Evolutionary conservation across 1,140 invertebrate genomes (phyloP), one percentile per base, ranked within the genome.

Genomic region (Chrysoperla carnea): DNA sequence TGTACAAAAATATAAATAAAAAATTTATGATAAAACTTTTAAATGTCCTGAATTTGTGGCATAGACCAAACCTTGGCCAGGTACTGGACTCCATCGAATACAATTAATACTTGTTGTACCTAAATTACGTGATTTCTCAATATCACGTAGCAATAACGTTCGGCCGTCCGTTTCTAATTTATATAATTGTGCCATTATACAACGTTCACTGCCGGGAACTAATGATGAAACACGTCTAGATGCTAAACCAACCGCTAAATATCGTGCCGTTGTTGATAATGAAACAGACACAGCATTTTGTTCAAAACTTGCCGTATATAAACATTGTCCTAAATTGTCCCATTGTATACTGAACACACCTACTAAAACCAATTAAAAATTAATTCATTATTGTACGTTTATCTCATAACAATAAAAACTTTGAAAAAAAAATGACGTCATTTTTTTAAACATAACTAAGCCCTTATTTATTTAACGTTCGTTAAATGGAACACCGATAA

Each of bases 11-110:
- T 23, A 23, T 23, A 23, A 23, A 23, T 23, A 23, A 23, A 23
- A 23, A 23, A 23, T 47, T 68, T 69, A 76, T 48, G 70, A 69
- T 52, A 83, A 65, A 51, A 89, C 75, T 50, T 77, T 75, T 8
- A 90, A 66, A 53, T 84, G 77, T 39, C 86, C 86, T 36, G 76
- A 79, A 52, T 84, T 88, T 35, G 85, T 88, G 2, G 82, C 84
- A 61, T 85, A 89, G 28, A 87, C 78, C 39, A 89, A 68, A 1
- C 84, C 85, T 56, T 85, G 79, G 0, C 86, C 85, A 9, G 83
- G 70, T 23, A 74, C 70, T 0, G 84, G 84, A 12, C 82, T 69
- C 84, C 84, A 90, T 40, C 81, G 66, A 28, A 87, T 81, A 49
- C 83, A 87, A 65, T 89, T 90, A 8, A 89, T 64, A 57, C 78